These are phyloP conservation scores for Calidris pygmaea DNA, from an alignment of 2,113 vertebrate genomes.

Conservation along the genomic window DNA sequence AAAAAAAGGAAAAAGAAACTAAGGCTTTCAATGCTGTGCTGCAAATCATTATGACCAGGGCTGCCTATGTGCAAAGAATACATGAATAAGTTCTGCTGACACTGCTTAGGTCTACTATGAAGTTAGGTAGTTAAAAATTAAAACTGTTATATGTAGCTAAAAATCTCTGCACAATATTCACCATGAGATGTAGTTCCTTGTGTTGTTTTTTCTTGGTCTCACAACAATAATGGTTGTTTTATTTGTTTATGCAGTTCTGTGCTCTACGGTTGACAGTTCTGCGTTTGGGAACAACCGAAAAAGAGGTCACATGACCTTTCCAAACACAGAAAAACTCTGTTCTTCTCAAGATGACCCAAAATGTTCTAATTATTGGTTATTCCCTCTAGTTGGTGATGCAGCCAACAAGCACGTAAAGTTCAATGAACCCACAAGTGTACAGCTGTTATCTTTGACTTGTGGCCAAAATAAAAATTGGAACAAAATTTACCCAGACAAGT, in stretches of 20 bases:
- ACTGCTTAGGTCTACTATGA: background rate
- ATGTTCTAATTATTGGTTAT: slow-evolving; percentile 91
- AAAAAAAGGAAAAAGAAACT: slow-evolving; percentile 13
- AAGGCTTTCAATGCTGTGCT: slow-evolving; percentile 49
- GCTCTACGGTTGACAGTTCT: slow-evolving; percentile 32
- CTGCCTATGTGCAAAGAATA: slow-evolving; percentile 31
- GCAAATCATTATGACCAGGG: slow-evolving; percentile 64
- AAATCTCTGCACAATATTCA: background rate
- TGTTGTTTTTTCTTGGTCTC: background rate
- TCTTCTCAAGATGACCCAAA: slow-evolving; percentile 87
- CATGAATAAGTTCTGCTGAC: background rate
- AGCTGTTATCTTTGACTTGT: slow-evolving; percentile 94
- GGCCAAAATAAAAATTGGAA: slow-evolving; percentile 89
- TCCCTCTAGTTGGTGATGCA: slow-evolving; percentile 81
- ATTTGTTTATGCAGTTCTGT: slow-evolving; percentile 27
- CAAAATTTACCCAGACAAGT: slow-evolving; percentile 77
- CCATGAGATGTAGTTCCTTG: background rate
- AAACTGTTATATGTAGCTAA: background rate
- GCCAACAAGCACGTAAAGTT: slow-evolving; percentile 86
- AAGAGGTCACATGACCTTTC: slow-evolving; percentile 71
- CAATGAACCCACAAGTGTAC: slow-evolving; percentile 89
- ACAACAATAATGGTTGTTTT: background rate
- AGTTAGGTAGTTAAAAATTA: background rate
- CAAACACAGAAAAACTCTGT: slow-evolving; percentile 73
- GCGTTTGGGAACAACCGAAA: slow-evolving; percentile 67